These are phyloP conservation scores for Campylomormyrus tamandua DNA, from an alignment of 2,113 vertebrate species.

Conservation along the genomic window DNA sequence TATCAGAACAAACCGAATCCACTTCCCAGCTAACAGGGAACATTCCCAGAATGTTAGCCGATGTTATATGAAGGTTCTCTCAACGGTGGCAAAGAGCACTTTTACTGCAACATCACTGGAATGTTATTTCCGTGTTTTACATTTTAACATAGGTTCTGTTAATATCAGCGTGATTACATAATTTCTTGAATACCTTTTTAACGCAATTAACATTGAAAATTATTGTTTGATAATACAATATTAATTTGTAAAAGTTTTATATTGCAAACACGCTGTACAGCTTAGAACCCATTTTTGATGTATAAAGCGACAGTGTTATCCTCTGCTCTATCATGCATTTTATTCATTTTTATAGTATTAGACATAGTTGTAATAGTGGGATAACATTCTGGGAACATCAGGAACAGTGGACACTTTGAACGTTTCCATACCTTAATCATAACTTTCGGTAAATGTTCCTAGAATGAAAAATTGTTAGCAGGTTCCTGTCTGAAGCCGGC, in stretches of 20 bases:
- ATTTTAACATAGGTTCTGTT: not conserved
- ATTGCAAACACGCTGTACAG: not conserved
- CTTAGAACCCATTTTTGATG: not conserved
- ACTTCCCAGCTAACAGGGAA: not conserved
- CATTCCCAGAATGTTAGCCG: not conserved
- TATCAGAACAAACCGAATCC: not conserved
- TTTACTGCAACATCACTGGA: not conserved
- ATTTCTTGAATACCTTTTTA: not conserved
- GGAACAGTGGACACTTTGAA: not conserved
- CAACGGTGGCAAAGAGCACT: not conserved
- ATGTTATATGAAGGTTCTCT: not conserved
- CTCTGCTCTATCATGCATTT: not conserved
- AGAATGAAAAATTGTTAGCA: not conserved
- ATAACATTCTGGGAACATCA: not conserved
- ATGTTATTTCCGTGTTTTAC: no score
- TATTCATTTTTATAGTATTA: not conserved
- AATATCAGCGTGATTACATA: not conserved
- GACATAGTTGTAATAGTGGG: not conserved
- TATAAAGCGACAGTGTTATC: not conserved
- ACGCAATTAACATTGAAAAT: not conserved
- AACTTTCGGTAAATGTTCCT: not conserved
- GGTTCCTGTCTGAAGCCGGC: not conserved
- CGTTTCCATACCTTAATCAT: not conserved
- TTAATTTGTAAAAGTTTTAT: not conserved
- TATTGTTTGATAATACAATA: not conserved